A percentile compares a stretch with the other conserved stretches of the same genome.
These are phyloP conservation scores for Anolis sagrei DNA, from an alignment of 2,113 vertebrate genomes.

Conservation along the genomic window DNA sequence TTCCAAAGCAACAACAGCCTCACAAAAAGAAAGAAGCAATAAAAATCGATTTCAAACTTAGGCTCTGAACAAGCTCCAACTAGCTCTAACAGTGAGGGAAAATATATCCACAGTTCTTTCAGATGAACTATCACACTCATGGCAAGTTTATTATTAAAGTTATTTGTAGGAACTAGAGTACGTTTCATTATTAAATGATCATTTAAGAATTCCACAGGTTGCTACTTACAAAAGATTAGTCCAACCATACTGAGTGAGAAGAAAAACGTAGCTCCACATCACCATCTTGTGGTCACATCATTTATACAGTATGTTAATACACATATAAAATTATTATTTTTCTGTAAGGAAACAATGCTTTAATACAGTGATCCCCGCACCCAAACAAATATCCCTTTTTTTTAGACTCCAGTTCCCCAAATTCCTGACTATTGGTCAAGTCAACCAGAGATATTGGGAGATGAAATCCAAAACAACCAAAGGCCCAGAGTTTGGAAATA, in stretches of 20 bases:
- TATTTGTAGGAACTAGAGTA: not conserved
- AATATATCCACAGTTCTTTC: not conserved
- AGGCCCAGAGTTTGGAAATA: too few species aligned
- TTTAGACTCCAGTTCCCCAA: too few species aligned
- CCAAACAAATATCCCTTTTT: too few species aligned
- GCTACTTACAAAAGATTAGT: not conserved
- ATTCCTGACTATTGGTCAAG: too few species aligned
- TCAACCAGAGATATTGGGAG: too few species aligned
- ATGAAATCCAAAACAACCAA: too few species aligned
- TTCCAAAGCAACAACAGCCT: not conserved
- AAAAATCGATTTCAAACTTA: not conserved
- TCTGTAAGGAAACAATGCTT: too few species aligned
- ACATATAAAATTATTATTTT: too few species aligned
- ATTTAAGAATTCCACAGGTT: not conserved
- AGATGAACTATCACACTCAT: not conserved
- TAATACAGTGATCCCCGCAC: too few species aligned
- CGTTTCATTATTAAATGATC: not conserved
- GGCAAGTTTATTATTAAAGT: not conserved
- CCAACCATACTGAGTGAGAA: not conserved
- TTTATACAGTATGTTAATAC: too few species aligned
- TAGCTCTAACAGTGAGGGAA: not conserved
- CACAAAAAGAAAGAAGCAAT: too few species aligned
- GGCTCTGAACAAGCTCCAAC: not conserved
- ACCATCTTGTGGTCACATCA: constrained; percentile 12
- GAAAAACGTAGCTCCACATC: not conserved